Percentiles rank a stretch among this genome's conserved stretches.
Evolutionary conservation across 2,113 vertebrate species (phyloP).

Genomic region (Pygathrix nemaeus): DNA sequence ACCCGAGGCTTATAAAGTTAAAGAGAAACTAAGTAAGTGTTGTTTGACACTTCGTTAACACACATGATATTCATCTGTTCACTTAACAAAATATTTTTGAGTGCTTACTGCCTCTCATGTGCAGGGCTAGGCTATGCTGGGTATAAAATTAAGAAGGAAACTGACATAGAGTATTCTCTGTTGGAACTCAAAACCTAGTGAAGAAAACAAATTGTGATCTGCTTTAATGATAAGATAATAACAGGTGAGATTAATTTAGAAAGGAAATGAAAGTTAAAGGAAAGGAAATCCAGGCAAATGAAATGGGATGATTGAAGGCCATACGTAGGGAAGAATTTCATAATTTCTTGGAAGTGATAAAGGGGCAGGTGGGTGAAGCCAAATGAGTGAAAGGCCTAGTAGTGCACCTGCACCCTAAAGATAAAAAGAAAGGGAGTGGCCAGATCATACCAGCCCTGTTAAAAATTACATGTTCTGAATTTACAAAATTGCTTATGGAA

Average conservation of each 20-base stretch:
- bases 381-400: neutral
- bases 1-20: neutral
- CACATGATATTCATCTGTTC: neutral
- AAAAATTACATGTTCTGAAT: neutral
- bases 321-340: neutral
- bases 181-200: neutral
- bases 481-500: neutral
- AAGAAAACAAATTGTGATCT: neutral
- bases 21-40: neutral
- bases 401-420: neutral
- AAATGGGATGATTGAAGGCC: neutral
- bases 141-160: neutral
- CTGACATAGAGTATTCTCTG: neutral
- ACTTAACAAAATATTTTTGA: neutral
- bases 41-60: neutral
- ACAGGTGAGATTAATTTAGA: neutral
- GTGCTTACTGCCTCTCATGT: neutral
- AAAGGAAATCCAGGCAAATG: neutral
- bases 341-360: neutral
- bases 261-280: neutral
- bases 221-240: neutral
- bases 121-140: fast-evolving
- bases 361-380: neutral
- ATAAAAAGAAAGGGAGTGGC: neutral
- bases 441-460: neutral